Evolutionary conservation across 2,113 vertebrate species (phyloP).

Genomic region (Hippocampus mohnikei): DNA sequence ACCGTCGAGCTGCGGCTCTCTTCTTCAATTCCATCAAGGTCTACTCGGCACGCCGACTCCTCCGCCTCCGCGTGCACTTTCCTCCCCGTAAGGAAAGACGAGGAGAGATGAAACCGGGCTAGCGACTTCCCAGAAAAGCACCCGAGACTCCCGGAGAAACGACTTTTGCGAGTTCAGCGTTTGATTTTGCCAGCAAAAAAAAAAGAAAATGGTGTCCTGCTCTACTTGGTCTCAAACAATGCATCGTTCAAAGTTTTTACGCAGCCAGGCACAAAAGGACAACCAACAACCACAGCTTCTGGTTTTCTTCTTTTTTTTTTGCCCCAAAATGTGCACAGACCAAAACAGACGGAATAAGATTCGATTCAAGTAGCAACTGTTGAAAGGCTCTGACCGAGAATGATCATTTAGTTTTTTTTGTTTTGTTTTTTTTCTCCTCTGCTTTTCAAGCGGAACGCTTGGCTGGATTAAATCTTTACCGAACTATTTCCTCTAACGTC

Average conservation of each 20-base stretch:
- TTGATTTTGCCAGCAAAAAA: constrained; percentile 20
- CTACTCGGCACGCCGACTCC: constrained; percentile 20
- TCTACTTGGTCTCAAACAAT: constrained; percentile 33
- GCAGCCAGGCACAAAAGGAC: constrained; percentile 13
- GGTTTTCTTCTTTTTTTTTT: too few relatives aligned
- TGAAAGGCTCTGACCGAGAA: constrained; percentile 11
- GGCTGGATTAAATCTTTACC: constrained; percentile 40
- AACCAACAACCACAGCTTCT: constrained; percentile 16
- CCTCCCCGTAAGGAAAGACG: constrained; percentile 25
- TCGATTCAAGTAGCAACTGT: constrained; percentile 2
- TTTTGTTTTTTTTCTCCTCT: constrained; percentile 7
- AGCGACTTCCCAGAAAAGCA: constrained; percentile 45
- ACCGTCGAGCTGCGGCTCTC: constrained; percentile 53
- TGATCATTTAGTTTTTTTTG: constrained; percentile 19
- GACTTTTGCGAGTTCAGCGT: constrained; percentile 18
- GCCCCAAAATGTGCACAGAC: neutral
- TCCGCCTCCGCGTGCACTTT: constrained; percentile 38
- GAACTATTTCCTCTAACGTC: constrained; percentile 49
- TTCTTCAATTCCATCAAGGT: constrained; percentile 29
- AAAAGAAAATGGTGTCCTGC: constrained; percentile 4
- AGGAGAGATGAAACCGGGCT: constrained; percentile 23
- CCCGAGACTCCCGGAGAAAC: constrained; percentile 48
- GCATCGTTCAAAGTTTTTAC: constrained; percentile 10
- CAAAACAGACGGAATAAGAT: neutral
- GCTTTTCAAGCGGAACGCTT: constrained; percentile 36